Base-by-base conservation (phyloP, 2,113 vertebrate genomes). In the Crotalus helleri region DNA sequence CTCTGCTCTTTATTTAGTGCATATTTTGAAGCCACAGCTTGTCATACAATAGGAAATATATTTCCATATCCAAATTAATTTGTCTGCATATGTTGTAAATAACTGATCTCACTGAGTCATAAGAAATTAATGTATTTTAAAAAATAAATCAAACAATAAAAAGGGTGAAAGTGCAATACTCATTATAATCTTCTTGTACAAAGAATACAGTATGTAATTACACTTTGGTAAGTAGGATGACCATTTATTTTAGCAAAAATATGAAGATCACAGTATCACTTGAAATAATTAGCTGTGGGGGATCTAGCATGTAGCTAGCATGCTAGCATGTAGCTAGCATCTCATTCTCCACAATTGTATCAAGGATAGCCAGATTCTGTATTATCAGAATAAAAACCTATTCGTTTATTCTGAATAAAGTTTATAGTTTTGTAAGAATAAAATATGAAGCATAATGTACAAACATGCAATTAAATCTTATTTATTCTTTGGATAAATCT, bases 31-130 rank as follows among this genome's bases (percentile, higher is more conserved):
- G 91, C 93, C 92, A 95, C 24, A 33, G 94, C n/a, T 91, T 91
- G 87, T 33, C 51, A 85, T 95, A 96, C 97, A 97, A 90, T 46
- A 96, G 55, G 49, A 95, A 95, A 95, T 92, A 17, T 64, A 95
- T 96, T 96, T 95, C 93, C 91, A 95, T 96, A 95, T 57, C 53
- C 88, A 91, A 90, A 88, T 94, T 92, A 86, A 94, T 92, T 91
- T 91, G 53, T 81, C 69, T 92, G n/a, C 90, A 88, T 26, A 92
- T 54, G 46, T 15, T 94, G 57, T 91, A 95, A 94, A 51, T 93
- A 90, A 94, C 93, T 0, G 0, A 86, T 92, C 17, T 81, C 89
- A 49, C 53, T 46, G 7, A 94, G 6, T 87, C 95, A 58, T 21
- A 93, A 95, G 95, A 92, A 96, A 93, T 85, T 86, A 54, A 2